phyloP scores from a whole-genome alignment of 2,797 vertebrate species.

The Silurus aristotelis region DNA sequence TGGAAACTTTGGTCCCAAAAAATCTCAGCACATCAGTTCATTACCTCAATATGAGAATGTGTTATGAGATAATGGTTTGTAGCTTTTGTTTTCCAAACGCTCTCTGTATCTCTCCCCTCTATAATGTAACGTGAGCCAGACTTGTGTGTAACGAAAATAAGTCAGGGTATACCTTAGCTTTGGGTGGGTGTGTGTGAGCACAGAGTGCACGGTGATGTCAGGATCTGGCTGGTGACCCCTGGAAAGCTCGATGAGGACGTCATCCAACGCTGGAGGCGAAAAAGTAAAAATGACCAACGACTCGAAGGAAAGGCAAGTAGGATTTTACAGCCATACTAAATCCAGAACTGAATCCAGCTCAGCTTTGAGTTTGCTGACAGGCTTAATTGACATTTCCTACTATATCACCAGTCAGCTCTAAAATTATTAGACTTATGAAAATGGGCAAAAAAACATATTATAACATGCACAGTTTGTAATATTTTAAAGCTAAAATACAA shows the following conservation, averaged over 20 bases:
- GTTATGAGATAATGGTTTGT: slow-evolving; percentile 8
- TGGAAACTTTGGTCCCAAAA: neutral
- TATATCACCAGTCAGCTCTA: neutral
- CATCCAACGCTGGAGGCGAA: slow-evolving; percentile 47
- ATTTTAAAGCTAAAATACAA: neutral
- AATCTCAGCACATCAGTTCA: too few species aligned
- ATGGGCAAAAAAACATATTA: neutral
- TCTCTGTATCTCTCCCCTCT: slow-evolving; percentile 19
- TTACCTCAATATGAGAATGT: neutral
- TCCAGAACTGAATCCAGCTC: slow-evolving; percentile 34
- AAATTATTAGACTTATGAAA: slow-evolving; percentile 12
- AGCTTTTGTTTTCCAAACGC: neutral
- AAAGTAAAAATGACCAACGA: slow-evolving; percentile 51
- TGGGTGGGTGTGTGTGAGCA: slow-evolving; percentile 49
- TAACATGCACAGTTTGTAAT: neutral
- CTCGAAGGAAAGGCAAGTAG: neutral
- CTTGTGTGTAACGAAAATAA: slow-evolving; percentile 56
- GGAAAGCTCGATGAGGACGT: slow-evolving; percentile 22
- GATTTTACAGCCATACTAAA: slow-evolving; percentile 54
- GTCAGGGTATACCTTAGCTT: slow-evolving; percentile 50
- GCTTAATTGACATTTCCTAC: slow-evolving; percentile 38
- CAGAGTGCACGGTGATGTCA: slow-evolving; percentile 57
- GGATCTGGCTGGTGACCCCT: slow-evolving; percentile 57
- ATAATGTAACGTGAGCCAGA: slow-evolving; percentile 16
- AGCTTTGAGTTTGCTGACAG: slow-evolving; percentile 43